Conservation (phyloP, 2,113 vertebrate species). For the Pluvianellus socialis region DNA sequence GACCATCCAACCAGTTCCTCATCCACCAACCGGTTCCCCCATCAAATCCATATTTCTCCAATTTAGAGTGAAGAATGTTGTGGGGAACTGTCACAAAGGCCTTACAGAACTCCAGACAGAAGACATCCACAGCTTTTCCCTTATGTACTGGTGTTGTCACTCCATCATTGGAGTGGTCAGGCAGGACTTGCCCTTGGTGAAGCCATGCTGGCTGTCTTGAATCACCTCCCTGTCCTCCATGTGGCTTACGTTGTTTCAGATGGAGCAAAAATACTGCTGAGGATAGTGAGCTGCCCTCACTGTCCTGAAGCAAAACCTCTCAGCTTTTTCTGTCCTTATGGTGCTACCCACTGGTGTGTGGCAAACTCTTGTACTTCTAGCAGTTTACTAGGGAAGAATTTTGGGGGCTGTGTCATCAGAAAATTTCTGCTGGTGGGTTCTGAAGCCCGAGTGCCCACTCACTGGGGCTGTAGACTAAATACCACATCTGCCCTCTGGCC, state of each 20-base stretch:
- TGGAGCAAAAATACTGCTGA: neutral
- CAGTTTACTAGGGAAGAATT: neutral
- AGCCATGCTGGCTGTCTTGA: neutral
- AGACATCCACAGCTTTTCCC: neutral
- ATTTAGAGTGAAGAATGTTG: neutral
- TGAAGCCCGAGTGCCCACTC: neutral
- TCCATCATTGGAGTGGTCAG: neutral
- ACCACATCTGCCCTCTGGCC: neutral
- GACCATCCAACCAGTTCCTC: neutral
- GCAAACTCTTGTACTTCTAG: neutral
- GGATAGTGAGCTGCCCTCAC: neutral
- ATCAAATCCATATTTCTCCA: neutral
- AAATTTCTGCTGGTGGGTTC: neutral
- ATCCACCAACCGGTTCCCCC: neutral
- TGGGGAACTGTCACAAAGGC: neutral
- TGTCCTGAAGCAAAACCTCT: neutral
- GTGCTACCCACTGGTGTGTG: neutral
- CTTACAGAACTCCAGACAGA: neutral
- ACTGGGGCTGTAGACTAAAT: neutral
- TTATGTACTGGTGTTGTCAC: neutral
- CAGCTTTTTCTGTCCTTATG: neutral
- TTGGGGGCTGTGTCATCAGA: neutral
- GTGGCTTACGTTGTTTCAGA: neutral
- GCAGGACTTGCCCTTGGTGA: neutral
- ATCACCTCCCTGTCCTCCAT: neutral